phyloP scores from a whole-genome alignment of 92 coral and sea anemone species.

The Heteractis magnifica region DNA sequence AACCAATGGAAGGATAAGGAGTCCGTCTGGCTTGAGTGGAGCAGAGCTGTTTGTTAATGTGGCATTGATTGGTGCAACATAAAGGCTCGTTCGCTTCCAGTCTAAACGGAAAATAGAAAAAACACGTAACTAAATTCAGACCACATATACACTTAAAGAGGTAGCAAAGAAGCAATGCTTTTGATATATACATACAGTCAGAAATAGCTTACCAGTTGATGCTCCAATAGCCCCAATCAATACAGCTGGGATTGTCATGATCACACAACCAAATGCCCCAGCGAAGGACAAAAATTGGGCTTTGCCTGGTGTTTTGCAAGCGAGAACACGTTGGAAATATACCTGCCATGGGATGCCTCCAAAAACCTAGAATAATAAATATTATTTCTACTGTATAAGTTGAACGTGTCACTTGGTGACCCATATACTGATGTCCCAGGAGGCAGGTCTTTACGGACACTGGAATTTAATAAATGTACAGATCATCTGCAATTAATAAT shows the following conservation, averaged over 20 bases:
- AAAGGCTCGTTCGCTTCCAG: not conserved
- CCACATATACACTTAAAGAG: too few species aligned
- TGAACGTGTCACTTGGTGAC: too few species aligned
- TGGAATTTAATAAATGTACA: too few species aligned
- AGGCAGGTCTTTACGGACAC: too few species aligned
- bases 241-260: constrained; percentile 90
- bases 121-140: too few species aligned
- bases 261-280: constrained; percentile 81
- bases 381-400: too few species aligned
- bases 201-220: constrained; percentile 66
- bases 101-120: not conserved
- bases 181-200: not conserved
- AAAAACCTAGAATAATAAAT: constrained; percentile 55
- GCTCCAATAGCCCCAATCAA: constrained; percentile 93
- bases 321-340: constrained; percentile 89
- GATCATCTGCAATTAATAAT: too few species aligned
- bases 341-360: constrained; percentile 99
- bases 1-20: constrained; percentile 77
- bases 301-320: constrained; percentile 73
- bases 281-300: constrained; percentile 76
- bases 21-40: constrained; percentile 49
- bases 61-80: not conserved
- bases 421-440: too few species aligned
- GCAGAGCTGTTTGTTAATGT: not conserved
- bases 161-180: not conserved